These are phyloP conservation scores for Synaphobranchus kaupii DNA, from an alignment of 2,797 vertebrate genomes.

Conservation along the genomic window DNA sequence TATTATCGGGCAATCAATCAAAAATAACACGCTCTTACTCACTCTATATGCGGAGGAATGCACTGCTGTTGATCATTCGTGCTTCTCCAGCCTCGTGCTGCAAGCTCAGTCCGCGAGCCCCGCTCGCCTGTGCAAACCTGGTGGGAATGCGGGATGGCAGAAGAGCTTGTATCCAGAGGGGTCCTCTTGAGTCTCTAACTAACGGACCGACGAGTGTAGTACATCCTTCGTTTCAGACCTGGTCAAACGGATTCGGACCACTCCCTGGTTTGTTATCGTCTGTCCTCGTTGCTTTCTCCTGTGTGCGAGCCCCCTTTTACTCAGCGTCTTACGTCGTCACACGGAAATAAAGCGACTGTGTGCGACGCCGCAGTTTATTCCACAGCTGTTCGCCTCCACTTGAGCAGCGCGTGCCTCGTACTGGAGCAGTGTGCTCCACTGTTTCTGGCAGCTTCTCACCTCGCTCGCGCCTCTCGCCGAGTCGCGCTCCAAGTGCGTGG, in stretches of 20 bases:
- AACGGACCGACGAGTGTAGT: constrained; percentile 37
- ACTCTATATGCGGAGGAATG: constrained; percentile 41
- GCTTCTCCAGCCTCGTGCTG: constrained; percentile 25
- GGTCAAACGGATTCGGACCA: neutral
- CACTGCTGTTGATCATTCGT: constrained; percentile 25
- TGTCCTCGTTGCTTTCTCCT: constrained; percentile 21
- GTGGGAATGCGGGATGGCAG: constrained; percentile 30
- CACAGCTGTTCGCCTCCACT: constrained; percentile 19
- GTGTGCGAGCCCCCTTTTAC: constrained; percentile 25
- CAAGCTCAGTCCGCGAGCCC: constrained; percentile 35
- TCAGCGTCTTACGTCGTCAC: constrained; percentile 16
- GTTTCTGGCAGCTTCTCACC: constrained; percentile 21
- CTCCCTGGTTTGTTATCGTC: neutral
- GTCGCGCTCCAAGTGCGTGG: constrained; percentile 12
- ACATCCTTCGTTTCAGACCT: constrained; percentile 40
- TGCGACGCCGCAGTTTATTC: constrained; percentile 20
- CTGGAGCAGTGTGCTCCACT: constrained; percentile 20
- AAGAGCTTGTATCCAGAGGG: constrained; percentile 37
- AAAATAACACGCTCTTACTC: constrained; percentile 34
- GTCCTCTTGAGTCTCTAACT: constrained; percentile 34
- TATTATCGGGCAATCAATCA: neutral
- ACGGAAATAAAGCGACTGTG: constrained; percentile 24
- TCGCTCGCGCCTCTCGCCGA: constrained; percentile 4
- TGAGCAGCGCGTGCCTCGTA: constrained; percentile 26
- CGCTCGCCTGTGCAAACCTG: constrained; percentile 31